These are phyloP conservation scores for Paracentrotus lividus DNA, from an alignment of 53 echinoderm and acorn worm species.

Conservation along the genomic window DNA sequence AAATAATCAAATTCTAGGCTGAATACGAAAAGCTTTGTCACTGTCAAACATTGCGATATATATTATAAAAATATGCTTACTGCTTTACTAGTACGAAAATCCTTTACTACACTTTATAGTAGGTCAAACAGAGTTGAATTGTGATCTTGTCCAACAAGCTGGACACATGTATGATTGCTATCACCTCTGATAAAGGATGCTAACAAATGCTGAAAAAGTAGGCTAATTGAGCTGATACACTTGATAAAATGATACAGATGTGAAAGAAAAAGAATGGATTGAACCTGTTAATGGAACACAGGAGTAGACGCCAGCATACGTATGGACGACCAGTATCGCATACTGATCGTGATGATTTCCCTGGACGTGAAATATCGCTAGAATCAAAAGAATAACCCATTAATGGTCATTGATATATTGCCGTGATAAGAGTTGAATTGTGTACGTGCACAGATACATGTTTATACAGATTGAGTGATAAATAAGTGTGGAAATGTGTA, in stretches of 20 bases:
- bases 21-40: too few species aligned
- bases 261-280: not conserved
- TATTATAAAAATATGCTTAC: too few species aligned
- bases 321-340: not conserved
- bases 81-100: too few species aligned
- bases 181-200: not conserved
- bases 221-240: constrained; percentile 21
- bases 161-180: not conserved
- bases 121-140: not conserved
- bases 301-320: not conserved
- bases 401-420: constrained; percentile 17
- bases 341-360: constrained; percentile 5
- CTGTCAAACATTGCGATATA: too few species aligned
- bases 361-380: not conserved
- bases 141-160: not conserved
- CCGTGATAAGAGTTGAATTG: not conserved
- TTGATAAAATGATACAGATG: not conserved
- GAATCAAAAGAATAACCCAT: constrained; percentile 46
- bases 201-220: not conserved
- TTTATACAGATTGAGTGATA: not conserved
- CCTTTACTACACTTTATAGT: not conserved
- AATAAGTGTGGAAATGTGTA: not conserved
- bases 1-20: too few species aligned
- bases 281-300: not conserved
- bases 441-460: not conserved